Evolutionary conservation across 2,888 invertebrate species (phyloP).

Genomic region (Strigamia maritima): DNA sequence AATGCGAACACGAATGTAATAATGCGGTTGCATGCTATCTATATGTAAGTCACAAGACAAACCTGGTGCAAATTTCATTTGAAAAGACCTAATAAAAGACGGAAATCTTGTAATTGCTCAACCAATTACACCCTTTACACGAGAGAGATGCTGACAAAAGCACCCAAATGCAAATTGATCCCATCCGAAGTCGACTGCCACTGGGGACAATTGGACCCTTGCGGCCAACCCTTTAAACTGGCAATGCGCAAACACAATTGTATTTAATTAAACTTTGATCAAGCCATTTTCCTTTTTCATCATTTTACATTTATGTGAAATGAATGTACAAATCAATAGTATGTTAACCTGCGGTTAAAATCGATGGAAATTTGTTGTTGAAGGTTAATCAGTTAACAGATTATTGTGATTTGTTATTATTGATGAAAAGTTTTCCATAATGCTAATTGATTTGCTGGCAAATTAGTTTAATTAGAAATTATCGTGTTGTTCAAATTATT

Average conservation of each 20-base stretch:
- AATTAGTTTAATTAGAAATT: background rate
- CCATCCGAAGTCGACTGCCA: background rate
- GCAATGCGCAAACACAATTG: background rate
- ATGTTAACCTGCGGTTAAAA: background rate
- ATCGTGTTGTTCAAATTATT: background rate
- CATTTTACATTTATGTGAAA: background rate
- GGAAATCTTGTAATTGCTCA: conserved; percentile 16
- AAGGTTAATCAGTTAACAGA: background rate
- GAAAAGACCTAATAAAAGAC: conserved; percentile 19
- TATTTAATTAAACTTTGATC: conserved; percentile 18
- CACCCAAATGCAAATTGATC: conserved; percentile 24
- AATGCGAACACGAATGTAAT: background rate
- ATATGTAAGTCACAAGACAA: conserved; percentile 5
- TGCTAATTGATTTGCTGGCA: background rate
- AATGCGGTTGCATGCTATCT: background rate
- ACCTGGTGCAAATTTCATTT: conserved; percentile 15
- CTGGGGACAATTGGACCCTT: conserved; percentile 5
- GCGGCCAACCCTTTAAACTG: background rate
- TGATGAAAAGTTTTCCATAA: background rate
- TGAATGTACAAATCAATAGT: background rate
- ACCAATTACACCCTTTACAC: conserved; percentile 20
- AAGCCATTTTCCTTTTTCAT: background rate
- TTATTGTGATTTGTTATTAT: background rate
- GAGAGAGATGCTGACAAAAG: conserved; percentile 9
- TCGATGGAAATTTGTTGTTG: background rate